phyloP scores from a whole-genome alignment of 2,888 invertebrate species.

The Diloba caeruleocephala region DNA sequence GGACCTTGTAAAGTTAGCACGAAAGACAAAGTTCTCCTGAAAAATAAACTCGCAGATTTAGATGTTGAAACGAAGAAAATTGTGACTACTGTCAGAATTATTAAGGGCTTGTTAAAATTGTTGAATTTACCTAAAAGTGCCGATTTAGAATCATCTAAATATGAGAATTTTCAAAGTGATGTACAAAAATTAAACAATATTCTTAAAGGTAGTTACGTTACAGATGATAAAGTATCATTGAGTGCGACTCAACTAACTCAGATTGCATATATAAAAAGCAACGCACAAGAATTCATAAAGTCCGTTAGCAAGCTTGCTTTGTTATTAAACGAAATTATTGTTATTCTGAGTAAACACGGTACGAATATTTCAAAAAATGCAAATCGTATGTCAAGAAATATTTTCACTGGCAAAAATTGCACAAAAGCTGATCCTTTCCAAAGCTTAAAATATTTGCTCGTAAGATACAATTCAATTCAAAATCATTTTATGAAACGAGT shows the following conservation, averaged over 20 bases:
- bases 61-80: constrained; percentile 68
- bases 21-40: constrained; percentile 58
- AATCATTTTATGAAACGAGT: constrained; percentile 74
- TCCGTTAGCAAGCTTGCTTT: constrained; percentile 72
- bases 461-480: constrained; percentile 72
- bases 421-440: constrained; percentile 52
- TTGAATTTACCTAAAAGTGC: constrained; percentile 52
- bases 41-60: constrained; percentile 66
- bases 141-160: constrained; percentile 19
- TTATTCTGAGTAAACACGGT: constrained; percentile 58
- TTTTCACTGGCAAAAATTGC: constrained; percentile 14
- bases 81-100: constrained; percentile 68
- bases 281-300: constrained; percentile 68
- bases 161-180: constrained; percentile 51
- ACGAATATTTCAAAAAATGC: constrained; percentile 12
- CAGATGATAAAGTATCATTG: constrained; percentile 42
- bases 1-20: constrained; percentile 62
- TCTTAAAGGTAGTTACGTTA: constrained; percentile 58
- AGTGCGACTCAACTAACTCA: constrained; percentile 63
- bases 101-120: constrained; percentile 70
- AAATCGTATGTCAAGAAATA: constrained; percentile 2
- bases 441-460: constrained; percentile 64
- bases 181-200: constrained; percentile 67
- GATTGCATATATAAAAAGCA: constrained; percentile 71
- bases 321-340: constrained; percentile 70